Evolutionary conservation across 2,113 vertebrate species (phyloP), one percentile per base, ranked within the genome.

Genomic region (Panthera leo): DNA sequence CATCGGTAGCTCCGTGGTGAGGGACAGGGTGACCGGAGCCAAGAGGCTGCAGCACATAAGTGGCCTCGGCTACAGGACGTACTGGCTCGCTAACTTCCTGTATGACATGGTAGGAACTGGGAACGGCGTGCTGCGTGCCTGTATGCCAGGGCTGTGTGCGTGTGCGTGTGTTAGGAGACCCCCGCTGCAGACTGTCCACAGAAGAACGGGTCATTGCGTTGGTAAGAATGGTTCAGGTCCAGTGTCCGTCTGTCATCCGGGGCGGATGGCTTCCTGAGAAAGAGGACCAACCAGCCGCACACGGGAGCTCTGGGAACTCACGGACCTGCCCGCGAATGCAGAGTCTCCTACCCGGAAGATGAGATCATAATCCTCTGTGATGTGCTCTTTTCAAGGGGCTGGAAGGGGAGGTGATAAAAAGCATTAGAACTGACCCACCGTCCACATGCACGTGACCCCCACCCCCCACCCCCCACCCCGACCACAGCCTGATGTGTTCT

Each of bases 71-170:
- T 97, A 98, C 96, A 98, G 87, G 78, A 98, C 98, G 3, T 99
- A 99, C 11, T 99, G 99, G 99, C 8, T 98, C 92, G 95, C 97
- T 29, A 98, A 98, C 93, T 99, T 99, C 98, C 96, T 98, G 21
- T 98, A 58, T 85, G 99, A 99, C 86, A 98, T 98, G 99, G 99
- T 99, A 98, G 4, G 99, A 63, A 9, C 61, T 48, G n/a, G 29
- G 53, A 15, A 13, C 7, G 1, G 15, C 11, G 7, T 21, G 25
- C 18, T 2, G 2, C 29, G 5, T 29, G 15, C 8, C n/a, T 71
- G 45, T 2, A 4, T 2, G 5, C 6, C 0, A 0, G 23, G 31
- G 14, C 42, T 7, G 11, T 25, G 25, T 31, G 4, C 4, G 4
- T 58, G 31, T 8, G 6, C 1, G 18, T 39, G 48, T 14, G 58